Evolutionary conservation across 2,888 invertebrate genomes (phyloP).

Genomic region (Leptogaster cylindrica): DNA sequence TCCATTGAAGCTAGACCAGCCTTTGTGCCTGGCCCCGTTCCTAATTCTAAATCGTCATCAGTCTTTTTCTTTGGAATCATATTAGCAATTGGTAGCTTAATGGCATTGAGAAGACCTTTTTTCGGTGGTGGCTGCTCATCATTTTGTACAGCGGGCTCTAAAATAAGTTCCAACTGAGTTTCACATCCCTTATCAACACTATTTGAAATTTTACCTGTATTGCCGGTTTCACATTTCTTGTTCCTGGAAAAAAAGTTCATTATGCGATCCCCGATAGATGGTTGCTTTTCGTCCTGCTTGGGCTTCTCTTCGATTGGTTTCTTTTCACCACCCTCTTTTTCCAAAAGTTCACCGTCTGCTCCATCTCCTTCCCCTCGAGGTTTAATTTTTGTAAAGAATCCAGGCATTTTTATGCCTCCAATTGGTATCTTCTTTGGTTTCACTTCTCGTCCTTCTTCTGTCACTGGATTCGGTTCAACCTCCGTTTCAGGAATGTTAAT

Average conservation of each 20-base stretch:
- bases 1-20: conserved; percentile 83
- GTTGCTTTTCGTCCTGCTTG: conserved; percentile 57
- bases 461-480: conserved; percentile 51
- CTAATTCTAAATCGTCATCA: conserved; percentile 64
- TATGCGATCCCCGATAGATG: conserved; percentile 62
- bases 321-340: conserved; percentile 62
- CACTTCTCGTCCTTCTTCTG: conserved; percentile 75
- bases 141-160: conserved; percentile 46
- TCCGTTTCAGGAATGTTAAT: conserved; percentile 56
- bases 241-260: conserved; percentile 66
- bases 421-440: conserved; percentile 84
- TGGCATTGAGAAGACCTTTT: conserved; percentile 67
- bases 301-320: conserved; percentile 53
- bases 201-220: conserved; percentile 56
- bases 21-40: conserved; percentile 66
- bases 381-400: conserved; percentile 79
- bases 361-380: conserved; percentile 70
- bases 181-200: too few species aligned
- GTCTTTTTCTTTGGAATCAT: conserved; percentile 63
- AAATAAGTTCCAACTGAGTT: too few species aligned
- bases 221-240: conserved; percentile 56
- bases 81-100: conserved; percentile 69
- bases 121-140: conserved; percentile 59
- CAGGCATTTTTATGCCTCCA: conserved; percentile 87
- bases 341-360: conserved; percentile 62